Conservation (phyloP, 2,888 invertebrate species). For the Belgica antarctica region DNA sequence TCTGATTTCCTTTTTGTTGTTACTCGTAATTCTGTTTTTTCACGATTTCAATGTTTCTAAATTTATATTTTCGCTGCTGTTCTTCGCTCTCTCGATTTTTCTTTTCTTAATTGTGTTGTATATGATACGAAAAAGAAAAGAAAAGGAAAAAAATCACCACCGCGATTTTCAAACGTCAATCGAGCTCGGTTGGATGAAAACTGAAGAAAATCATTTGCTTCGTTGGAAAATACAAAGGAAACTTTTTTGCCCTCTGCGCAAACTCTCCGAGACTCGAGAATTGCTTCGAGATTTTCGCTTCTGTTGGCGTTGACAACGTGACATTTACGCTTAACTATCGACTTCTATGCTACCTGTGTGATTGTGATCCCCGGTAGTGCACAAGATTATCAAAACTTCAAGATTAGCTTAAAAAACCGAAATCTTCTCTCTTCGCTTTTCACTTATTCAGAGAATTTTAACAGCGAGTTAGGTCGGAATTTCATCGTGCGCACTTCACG, state of each 20-base stretch:
- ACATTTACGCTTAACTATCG: neutral
- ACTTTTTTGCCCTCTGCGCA: conserved; percentile 36
- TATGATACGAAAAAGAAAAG: too few species aligned
- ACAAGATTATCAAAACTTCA: conserved; percentile 38
- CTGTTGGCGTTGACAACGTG: neutral
- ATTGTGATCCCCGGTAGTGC: conserved; percentile 31
- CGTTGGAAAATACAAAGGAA: conserved; percentile 42
- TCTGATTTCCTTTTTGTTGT: conserved; percentile 23
- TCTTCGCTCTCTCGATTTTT: neutral
- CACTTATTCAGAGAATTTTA: too few species aligned
- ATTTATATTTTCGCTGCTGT: conserved; percentile 33
- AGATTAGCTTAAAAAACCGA: conserved; percentile 29
- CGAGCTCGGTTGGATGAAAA: conserved; percentile 40
- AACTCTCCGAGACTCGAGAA: conserved; percentile 33
- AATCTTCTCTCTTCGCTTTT: conserved; percentile 39
- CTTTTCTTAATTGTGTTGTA: conserved; percentile 33
- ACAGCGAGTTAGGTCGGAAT: too few species aligned
- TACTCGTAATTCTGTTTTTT: conserved; percentile 21
- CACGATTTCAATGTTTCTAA: conserved; percentile 35
- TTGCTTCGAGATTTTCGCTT: conserved; percentile 12
- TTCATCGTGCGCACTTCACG: too few species aligned
- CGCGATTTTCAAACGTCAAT: conserved; percentile 29
- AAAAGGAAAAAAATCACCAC: conserved; percentile 31
- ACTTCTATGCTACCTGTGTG: conserved; percentile 21
- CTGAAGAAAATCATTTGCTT: conserved; percentile 26